Evolutionary conservation across 2,797 vertebrate species (phyloP), one percentile per base, ranked within the genome.

Genomic region (Macrochelys suwanniensis): DNA sequence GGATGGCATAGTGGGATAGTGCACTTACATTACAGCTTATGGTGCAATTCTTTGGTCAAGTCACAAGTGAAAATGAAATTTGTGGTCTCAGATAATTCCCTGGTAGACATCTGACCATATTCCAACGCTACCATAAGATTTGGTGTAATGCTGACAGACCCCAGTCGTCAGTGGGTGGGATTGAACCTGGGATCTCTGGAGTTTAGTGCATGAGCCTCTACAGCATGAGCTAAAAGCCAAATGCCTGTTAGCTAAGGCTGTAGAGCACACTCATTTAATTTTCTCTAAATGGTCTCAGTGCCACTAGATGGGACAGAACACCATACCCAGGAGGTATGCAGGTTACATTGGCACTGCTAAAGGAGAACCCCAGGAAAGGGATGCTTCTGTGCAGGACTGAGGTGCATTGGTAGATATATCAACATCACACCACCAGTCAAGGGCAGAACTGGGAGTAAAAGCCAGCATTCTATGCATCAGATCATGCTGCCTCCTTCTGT

Each of bases 381-480:
- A 4, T 21, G 7, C 25, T 19, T 76, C 80, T 88, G 47, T 45
- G 77, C 21, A 85, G 2, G 71, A 7, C 17, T 49, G 16, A 84
- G 33, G 80, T 80, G 1, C 16, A 5, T 28, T 45, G 25, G 11
- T 26, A 47, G 42, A 76, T 45, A 11, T 0, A 0, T 33, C 89
- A 37, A 61, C 57, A 26, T 61, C 17, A 31, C 49, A 47, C 50
- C 31, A 11, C 2, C 33, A 7, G 31, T 5, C 16, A 17, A 25
- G 33, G 42, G 23, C 16, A 53, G 79, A 87, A 50, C 37, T 47
- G 19, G 13, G 15, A 68, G 68, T 31, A 57, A 77, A 3, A 79
- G 23, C 37, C 56, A 71, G 21, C 54, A 7, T 2, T 5, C 17
- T 82, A 50, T 10, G 13, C 37, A 19, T 17, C 17, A 68, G 65